phyloP scores from a whole-genome alignment of 1,140 invertebrate species.

The Littorina saxatilis region DNA sequence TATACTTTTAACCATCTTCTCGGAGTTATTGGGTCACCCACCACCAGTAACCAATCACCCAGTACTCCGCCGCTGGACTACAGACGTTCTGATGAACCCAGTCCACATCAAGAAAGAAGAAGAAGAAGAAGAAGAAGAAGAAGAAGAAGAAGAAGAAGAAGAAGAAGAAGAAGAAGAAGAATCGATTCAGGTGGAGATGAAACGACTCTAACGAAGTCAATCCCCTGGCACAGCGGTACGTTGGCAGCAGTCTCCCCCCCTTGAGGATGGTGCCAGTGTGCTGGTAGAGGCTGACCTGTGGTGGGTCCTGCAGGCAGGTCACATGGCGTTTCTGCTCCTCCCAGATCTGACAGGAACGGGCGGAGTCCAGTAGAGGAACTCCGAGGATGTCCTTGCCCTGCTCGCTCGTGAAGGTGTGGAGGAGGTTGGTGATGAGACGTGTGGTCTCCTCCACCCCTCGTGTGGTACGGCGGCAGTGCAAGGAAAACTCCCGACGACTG shows the following conservation, averaged over 20 bases:
- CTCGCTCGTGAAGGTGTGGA: constrained; percentile 37
- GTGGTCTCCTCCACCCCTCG: constrained; percentile 46
- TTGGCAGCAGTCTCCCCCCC: constrained; percentile 23
- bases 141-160: too few species aligned
- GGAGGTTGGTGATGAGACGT: constrained; percentile 36
- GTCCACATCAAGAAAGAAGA: too few species aligned
- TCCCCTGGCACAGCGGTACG: constrained; percentile 43
- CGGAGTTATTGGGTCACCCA: too few species aligned
- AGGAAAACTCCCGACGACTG: constrained; percentile 39
- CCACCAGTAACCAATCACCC: too few species aligned
- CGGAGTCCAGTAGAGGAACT: constrained; percentile 50
- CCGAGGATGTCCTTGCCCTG: constrained; percentile 53
- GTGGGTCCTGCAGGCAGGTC: constrained; percentile 55
- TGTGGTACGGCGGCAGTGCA: constrained; percentile 53
- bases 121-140: too few species aligned
- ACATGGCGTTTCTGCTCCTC: constrained; percentile 49
- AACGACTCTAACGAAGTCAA: constrained; percentile 39
- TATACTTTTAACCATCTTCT: too few species aligned
- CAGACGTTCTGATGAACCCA: too few species aligned
- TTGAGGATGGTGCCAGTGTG: constrained; percentile 44
- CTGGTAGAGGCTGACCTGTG: constrained; percentile 50
- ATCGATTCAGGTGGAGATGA: constrained; percentile 34
- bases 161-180: too few species aligned
- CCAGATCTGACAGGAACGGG: constrained; percentile 49
- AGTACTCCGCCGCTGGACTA: too few species aligned